Percentiles rank a stretch among this genome's conserved stretches.
These are phyloP conservation scores for Idaea dimidiata DNA, from an alignment of 2,888 invertebrate species.

Conservation along the genomic window DNA sequence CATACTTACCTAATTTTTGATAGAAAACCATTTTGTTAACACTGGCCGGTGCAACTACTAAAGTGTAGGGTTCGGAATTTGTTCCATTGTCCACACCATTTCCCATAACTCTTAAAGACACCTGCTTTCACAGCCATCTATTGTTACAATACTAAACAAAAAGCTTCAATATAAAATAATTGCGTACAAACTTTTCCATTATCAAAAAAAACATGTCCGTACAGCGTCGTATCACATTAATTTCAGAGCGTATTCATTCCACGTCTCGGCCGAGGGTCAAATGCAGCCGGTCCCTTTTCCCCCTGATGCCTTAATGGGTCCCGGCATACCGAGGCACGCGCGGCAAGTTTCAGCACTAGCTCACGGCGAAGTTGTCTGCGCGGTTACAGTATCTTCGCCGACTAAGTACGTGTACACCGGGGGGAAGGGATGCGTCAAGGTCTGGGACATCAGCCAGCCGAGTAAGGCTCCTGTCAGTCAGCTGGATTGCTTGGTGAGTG, in stretches of 20 bases:
- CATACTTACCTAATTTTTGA: too few species aligned
- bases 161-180: not conserved
- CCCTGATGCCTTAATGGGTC: constrained; percentile 94
- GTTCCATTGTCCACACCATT: too few species aligned
- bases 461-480: constrained; percentile 94
- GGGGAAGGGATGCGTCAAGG: constrained; percentile 98
- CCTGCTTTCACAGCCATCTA: too few species aligned
- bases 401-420: constrained; percentile 97
- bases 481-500: constrained; percentile 92
- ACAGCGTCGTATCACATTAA: constrained; percentile 15
- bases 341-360: constrained; percentile 95
- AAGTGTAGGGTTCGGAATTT: too few species aligned
- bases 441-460: constrained; percentile 97
- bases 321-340: constrained; percentile 96
- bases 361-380: constrained; percentile 98
- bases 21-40: too few species aligned
- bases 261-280: constrained; percentile 93
- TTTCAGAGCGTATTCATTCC: constrained; percentile 94
- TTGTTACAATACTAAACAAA: too few species aligned
- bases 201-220: constrained; percentile 20
- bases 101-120: too few species aligned
- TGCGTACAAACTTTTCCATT: not conserved
- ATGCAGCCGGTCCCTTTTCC: constrained; percentile 97
- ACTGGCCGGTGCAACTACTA: too few species aligned
- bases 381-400: constrained; percentile 96